These are phyloP conservation scores for Enhydra lutris DNA, from an alignment of 2,113 vertebrate genomes.

Conservation along the genomic window DNA sequence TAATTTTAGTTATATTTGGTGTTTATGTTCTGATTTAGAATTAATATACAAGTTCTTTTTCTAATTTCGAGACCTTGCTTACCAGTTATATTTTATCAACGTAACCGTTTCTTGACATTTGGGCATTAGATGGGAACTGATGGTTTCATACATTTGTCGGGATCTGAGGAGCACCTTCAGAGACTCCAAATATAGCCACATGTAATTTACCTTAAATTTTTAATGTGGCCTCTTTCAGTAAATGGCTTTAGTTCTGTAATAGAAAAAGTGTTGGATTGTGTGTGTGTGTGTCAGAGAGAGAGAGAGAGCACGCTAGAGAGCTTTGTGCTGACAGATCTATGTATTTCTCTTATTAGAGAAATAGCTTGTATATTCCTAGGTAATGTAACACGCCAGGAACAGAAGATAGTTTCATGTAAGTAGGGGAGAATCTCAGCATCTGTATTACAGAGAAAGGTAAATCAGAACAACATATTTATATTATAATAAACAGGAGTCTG, in stretches of 20 bases:
- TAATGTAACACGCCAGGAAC: too few relatives aligned
- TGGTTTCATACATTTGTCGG: accelerated
- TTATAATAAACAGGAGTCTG: neutral
- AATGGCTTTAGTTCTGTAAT: neutral
- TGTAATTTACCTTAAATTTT: neutral
- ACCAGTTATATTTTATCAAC: neutral
- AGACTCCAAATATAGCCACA: accelerated
- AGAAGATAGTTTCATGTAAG: accelerated
- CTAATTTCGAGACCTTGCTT: neutral
- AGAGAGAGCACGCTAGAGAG: neutral
- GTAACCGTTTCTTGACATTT: neutral
- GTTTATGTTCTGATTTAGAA: neutral
- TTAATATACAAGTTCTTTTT: neutral
- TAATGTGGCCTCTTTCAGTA: neutral
- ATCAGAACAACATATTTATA: neutral
- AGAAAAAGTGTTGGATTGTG: neutral
- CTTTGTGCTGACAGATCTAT: accelerated
- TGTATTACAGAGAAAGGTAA: neutral
- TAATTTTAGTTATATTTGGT: neutral
- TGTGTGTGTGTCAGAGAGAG: neutral
- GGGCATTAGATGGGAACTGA: neutral
- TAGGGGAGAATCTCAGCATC: accelerated
- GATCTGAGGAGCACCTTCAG: neutral
- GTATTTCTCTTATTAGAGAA: neutral
- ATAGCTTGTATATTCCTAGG: accelerated